A percentile compares a stretch with the other conserved stretches of the same genome.
Evolutionary conservation across 35 echinoderm and acorn worm genomes (phyloP).

Genomic region (Eucidaris tribuloides): DNA sequence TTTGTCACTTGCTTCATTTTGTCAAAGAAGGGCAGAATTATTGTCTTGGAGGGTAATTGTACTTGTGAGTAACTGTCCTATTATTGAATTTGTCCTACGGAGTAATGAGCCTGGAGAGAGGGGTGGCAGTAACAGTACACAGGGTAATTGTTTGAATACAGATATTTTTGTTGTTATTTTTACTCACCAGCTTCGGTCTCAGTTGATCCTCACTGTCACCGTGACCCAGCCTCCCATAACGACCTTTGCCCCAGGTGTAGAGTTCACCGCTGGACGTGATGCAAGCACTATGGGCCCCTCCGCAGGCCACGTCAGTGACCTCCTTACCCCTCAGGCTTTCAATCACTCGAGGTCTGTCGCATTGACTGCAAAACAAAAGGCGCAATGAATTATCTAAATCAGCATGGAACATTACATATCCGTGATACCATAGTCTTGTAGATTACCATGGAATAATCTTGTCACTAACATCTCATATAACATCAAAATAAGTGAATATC

Average conservation of each 20-base stretch:
- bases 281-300: slow-evolving; percentile 95
- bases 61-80: no score
- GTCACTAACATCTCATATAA: neutral
- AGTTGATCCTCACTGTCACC: slow-evolving; percentile 96
- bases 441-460: neutral
- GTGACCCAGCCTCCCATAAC: slow-evolving; percentile 89
- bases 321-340: slow-evolving; percentile 93
- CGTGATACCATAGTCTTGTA: neutral
- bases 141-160: no score
- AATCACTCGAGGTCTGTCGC: slow-evolving; percentile 91
- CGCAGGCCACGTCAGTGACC: slow-evolving; percentile 79
- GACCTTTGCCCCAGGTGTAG: slow-evolving; percentile 95
- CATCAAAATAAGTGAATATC: no score
- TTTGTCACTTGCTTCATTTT: no score
- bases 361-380: slow-evolving; percentile 48
- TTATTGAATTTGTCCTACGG: no score
- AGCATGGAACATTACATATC: neutral
- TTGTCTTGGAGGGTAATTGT: no score
- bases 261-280: slow-evolving; percentile 94
- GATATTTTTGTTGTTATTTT: neutral
- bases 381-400: neutral
- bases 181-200: slow-evolving; percentile 85
- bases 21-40: no score
- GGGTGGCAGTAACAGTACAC: no score
- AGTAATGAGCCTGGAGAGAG: no score